Evolutionary conservation across 2,113 vertebrate genomes (phyloP).

Genomic region (Melanotaenia duboulayi): DNA sequence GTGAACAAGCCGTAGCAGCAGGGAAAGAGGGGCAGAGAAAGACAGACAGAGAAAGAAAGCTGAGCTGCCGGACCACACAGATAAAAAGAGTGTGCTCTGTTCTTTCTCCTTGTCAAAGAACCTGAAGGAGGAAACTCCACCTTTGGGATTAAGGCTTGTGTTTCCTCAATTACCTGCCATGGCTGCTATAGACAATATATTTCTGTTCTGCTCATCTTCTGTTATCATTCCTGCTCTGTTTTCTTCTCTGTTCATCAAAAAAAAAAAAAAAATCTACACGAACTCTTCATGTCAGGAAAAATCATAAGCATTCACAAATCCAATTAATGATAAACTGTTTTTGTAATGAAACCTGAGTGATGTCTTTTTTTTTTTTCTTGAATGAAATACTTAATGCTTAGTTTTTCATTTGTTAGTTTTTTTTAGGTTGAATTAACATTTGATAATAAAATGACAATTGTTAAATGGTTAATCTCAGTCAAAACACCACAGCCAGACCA

Average conservation of each 20-base stretch:
- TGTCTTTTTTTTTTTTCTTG: too few species aligned
- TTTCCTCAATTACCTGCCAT: conserved; percentile 70
- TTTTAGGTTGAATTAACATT: too few species aligned
- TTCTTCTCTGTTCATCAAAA: background rate
- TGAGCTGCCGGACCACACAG: conserved; percentile 91
- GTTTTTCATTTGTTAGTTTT: too few species aligned
- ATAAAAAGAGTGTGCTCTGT: conserved; percentile 91
- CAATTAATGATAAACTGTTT: background rate
- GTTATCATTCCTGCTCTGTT: conserved; percentile 19
- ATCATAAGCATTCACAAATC: background rate
- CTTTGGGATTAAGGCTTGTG: conserved; percentile 75
- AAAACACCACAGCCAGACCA: too few species aligned
- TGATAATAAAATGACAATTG: too few species aligned
- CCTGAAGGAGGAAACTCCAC: conserved; percentile 78
- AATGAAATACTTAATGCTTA: too few species aligned
- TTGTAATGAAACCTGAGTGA: background rate
- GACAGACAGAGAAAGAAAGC: conserved; percentile 78
- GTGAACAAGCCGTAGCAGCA: conserved; percentile 64
- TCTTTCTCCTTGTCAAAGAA: conserved; percentile 77
- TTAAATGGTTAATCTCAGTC: too few species aligned
- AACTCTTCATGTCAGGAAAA: background rate
- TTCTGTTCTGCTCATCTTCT: conserved; percentile 61
- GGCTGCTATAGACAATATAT: conserved; percentile 64
- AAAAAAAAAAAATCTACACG: background rate
- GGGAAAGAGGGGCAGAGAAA: conserved; percentile 60